Evolutionary conservation across 2,113 vertebrate genomes (phyloP), one percentile per base, ranked within the genome.

Genomic region (Ramphastos sulfuratus): DNA sequence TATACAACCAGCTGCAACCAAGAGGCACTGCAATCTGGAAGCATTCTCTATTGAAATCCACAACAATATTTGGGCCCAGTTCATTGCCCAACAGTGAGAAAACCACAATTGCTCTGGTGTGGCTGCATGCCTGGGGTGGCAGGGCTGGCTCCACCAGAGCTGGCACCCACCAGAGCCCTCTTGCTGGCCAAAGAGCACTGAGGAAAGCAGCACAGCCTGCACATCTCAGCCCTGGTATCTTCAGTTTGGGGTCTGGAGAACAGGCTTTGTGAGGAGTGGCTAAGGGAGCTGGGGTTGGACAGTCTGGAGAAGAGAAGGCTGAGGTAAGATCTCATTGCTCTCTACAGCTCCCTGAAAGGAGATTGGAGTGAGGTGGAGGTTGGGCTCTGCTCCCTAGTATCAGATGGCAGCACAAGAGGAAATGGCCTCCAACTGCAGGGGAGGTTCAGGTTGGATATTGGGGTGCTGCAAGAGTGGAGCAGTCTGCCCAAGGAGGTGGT

Each of bases 11-110:
- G 63, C 65, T 76, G 31, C 69, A 93, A 90, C 67, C 44, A 39
- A 89, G 70, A 66, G 82, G 78, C 46, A 42, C 85, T 95, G 54
- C 82, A 75, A 78, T 90, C 73, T 39, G 76, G 67, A 83, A 85
- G 72, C 72, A 61, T 94, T 96, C 89, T 70, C 92, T 76, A 37
- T 88, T 84, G 85, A 94, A 94, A 94, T 88, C 60, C 54, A 67
- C 42, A 80, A 88, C 71, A 92, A 89, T 88, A 89, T 92, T 90
- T 56, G 39, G 48, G 52, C 83, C 82, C 37, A 0, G 5, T 31
- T 78, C 55, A 4, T 61, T 90, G 55, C 76, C 76, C 79, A 83
- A 55, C 59, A 73, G 65, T 0, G 0, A 81, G 60, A 61, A 63
- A 93, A 28, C 75, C 58, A 87, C 87, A 85, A 91, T 58, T 50